Base-by-base conservation (phyloP, 2,888 invertebrate genomes). In the Calliopum simillimum region DNA sequence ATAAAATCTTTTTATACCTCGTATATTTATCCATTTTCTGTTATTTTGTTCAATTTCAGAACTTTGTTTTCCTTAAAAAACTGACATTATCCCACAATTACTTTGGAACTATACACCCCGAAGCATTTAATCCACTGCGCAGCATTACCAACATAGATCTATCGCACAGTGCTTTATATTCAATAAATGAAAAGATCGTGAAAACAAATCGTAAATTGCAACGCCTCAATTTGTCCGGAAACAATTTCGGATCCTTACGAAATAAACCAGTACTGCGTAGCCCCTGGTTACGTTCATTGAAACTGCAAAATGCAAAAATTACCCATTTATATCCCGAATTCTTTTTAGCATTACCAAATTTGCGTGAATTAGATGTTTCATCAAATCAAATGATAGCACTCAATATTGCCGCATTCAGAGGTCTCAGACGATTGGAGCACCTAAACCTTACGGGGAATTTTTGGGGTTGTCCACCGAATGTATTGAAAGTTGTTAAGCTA, bases 91-190 rank as follows among this genome's bases (percentile, higher is more conserved):
- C 90, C 0, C 87, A 90, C 79, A 92, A 92, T 81, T 86, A 88
- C 71, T 88, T 92, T 61, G 88, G 89, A 75, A 90, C 90, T 80
- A 88, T 92, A 59, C 90, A 90, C 12, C 80, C 90, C 66, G 89
- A 91, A 74, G 90, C 90, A 0, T 91, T 92, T 78, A 82, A 86
- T 0, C 87, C 88, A 0, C 74, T 91, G 68, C 84, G 86, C 3
- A 83, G 87, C 14, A 81, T 91, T 21, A 82, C 83, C 55, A 87
- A 87, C 13, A 79, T 92, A 67, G 90, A 92, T 82, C 85, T 92
- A 41, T 90, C 91, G 58, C 88, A 87, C 76, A 92, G 92, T 78
- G 87, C 89, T 33, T 82, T 92, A 62, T 87, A 91, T 78, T 88
- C 88, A 71, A 83, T 92, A 43, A 85, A 86, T 72, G 82, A 83